A percentile compares a stretch with the other conserved stretches of the same genome.
phyloP scores from a whole-genome alignment of 1,140 invertebrate genomes.

The Saccostrea echinata region DNA sequence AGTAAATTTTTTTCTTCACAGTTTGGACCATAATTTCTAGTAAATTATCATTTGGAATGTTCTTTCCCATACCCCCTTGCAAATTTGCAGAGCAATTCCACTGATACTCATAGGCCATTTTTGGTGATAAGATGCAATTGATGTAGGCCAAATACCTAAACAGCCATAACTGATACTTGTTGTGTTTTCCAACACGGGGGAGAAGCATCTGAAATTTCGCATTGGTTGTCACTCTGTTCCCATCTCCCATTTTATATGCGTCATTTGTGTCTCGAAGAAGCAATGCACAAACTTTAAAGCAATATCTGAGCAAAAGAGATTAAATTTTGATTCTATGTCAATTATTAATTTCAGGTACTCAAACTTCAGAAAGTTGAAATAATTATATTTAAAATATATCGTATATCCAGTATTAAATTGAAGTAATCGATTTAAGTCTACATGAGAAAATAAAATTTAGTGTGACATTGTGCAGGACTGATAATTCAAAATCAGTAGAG shows the following conservation, averaged over 20 bases:
- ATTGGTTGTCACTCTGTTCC: slow-evolving; percentile 41
- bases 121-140: slow-evolving; percentile 11
- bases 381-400: too few species aligned
- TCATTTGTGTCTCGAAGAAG: slow-evolving; percentile 43
- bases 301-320: too few species aligned
- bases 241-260: slow-evolving; percentile 49
- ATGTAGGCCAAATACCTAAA: slow-evolving; percentile 35
- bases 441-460: too few species aligned
- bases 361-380: too few species aligned
- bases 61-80: slow-evolving; percentile 29
- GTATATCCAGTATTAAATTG: too few species aligned
- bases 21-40: slow-evolving; percentile 40
- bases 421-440: too few species aligned
- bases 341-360: too few species aligned
- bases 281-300: too few species aligned
- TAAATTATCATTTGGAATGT: slow-evolving; percentile 36
- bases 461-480: too few species aligned
- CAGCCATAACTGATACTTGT: slow-evolving; percentile 47
- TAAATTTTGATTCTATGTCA: too few species aligned
- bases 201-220: slow-evolving; percentile 44
- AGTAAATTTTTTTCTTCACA: slow-evolving; percentile 44
- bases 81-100: slow-evolving; percentile 37
- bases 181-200: slow-evolving; percentile 32
- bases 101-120: slow-evolving; percentile 40
- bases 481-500: too few species aligned